These are phyloP conservation scores for Apolygus lucorum DNA, from an alignment of 1,140 invertebrate species.

Conservation along the genomic window DNA sequence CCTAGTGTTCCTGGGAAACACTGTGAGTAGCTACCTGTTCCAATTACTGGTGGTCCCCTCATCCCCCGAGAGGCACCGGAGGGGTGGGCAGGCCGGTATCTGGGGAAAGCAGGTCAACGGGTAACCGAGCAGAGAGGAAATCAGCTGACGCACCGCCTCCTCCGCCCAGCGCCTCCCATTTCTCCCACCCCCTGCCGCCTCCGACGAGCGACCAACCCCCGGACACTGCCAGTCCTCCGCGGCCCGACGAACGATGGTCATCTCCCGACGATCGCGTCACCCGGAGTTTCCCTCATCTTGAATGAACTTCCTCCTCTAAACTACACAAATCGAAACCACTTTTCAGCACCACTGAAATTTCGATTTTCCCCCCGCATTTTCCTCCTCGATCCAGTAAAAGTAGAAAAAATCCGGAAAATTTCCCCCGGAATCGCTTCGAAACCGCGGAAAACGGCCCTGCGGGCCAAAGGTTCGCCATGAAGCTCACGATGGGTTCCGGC, in stretches of 20 bases:
- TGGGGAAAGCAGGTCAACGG: slow-evolving; percentile 6
- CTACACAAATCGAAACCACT: too few species aligned
- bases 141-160: not conserved
- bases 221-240: slow-evolving; percentile 3
- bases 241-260: not conserved
- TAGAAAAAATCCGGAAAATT: too few species aligned
- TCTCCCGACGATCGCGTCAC: not conserved
- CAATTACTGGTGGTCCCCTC: too few species aligned
- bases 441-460: too few species aligned
- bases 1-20: too few species aligned
- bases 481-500: not conserved
- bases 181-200: not conserved
- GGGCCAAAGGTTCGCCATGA: not conserved
- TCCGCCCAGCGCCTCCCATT: not conserved
- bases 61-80: too few species aligned
- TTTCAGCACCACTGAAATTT: too few species aligned
- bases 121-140: not conserved
- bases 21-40: too few species aligned
- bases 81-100: too few species aligned
- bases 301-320: not conserved
- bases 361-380: too few species aligned
- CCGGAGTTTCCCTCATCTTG: not conserved
- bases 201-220: not conserved
- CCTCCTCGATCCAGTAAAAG: too few species aligned
- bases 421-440: too few species aligned